Evolutionary conservation across 2,888 invertebrate species (phyloP), one percentile per base, ranked within the genome.

Genomic region (Phania funesta): DNA sequence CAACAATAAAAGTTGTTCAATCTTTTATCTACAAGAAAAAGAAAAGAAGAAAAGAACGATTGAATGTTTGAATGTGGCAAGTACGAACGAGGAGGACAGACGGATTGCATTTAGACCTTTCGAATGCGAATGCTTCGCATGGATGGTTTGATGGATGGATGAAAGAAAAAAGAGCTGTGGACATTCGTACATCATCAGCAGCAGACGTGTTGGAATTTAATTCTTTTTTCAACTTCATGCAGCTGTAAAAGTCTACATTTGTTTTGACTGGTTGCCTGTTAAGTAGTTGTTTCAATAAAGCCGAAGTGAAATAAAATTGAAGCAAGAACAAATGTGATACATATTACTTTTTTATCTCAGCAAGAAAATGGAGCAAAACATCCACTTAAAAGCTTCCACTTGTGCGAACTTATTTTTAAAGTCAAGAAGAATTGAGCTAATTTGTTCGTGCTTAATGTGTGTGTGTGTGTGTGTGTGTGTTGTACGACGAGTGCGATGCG

Each of bases 151-250:
- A 26, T 29, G 67, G 9, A 20, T 65, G 41, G 38, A 35, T 48
- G 64, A 3, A 60, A 58, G 48, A 52, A 50, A 32, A 60, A 58
- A 18, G 41, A 62, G 70, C 60, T 52, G 67, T 38, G 62, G 58
- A 54, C 65, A 62, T 35, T 65, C 44, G 62, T 35, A 74, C 56
- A 65, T 71, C 65, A 64, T 76, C 70, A 82, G 58, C 68, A 48
- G 3, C 46, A 70, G 48, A 82, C 82, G 82, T 75, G 78, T 58
- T 75, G 82, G 82, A 78, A 82, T 82, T 78, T 74, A 24, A n/a
- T 52, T 52, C 48, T 32, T 62, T 20, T 56, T 13, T 44, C 38
- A 18, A 18, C 16, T 22, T 16, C 13, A 3, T 38, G 11, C 73
- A 62, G 50, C 44, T 74, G 73, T 44, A 62, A 44, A 13, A 50